Evolutionary conservation across 2,797 vertebrate species (phyloP).

Genomic region (Rhodeus uyekii): DNA sequence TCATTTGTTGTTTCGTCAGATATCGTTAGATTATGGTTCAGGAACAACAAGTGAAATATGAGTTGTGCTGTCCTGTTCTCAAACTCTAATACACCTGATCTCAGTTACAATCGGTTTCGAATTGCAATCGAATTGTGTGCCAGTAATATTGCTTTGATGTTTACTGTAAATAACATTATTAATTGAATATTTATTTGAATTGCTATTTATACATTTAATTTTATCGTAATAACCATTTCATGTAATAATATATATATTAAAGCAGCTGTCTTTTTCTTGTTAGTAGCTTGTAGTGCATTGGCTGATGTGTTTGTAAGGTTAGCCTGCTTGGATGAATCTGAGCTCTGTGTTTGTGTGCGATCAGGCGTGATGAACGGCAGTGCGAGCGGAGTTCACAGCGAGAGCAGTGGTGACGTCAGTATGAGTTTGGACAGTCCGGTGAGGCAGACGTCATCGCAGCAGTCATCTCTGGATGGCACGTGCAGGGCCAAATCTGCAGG

Average conservation of each 20-base stretch:
- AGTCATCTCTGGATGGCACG: constrained; percentile 70
- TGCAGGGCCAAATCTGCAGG: constrained; percentile 79
- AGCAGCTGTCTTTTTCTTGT: not conserved
- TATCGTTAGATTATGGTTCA: too few species aligned
- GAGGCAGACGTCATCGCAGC: constrained; percentile 68
- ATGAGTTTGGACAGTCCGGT: constrained; percentile 86
- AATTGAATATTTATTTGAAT: not conserved
- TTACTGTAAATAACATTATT: not conserved
- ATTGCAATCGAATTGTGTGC: not conserved
- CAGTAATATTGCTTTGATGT: not conserved
- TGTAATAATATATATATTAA: not conserved
- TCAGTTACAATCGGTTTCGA: not conserved
- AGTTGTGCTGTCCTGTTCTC: too few species aligned
- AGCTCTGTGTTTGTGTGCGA: not conserved
- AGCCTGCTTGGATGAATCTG: too few species aligned
- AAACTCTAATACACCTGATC: too few species aligned
- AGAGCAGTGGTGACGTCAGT: constrained; percentile 96
- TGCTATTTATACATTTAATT: not conserved
- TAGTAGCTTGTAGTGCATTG: not conserved
- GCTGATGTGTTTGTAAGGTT: not conserved
- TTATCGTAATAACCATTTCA: not conserved
- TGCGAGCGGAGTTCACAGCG: constrained; percentile 90
- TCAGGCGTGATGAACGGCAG: constrained; percentile 83
- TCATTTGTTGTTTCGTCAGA: too few species aligned
- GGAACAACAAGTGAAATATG: too few species aligned